Conservation (phyloP, 2,797 vertebrate species). For the Paramormyrops hopkinsi region DNA sequence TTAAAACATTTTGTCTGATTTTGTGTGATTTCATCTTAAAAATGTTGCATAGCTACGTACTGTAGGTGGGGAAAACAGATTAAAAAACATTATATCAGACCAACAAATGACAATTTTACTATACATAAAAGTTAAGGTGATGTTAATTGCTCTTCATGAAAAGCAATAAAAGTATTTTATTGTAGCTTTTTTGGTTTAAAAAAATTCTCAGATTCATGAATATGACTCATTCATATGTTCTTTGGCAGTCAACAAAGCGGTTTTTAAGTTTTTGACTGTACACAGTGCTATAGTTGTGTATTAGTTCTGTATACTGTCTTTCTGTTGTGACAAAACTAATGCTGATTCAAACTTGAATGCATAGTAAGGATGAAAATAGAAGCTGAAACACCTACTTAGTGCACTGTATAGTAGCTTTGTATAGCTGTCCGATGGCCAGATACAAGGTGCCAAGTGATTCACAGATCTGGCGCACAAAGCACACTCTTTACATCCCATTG, state of each 20-base stretch:
- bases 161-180: neutral
- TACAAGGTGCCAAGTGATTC: neutral
- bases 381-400: neutral
- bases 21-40: neutral
- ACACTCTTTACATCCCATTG: neutral
- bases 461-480: neutral
- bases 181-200: neutral
- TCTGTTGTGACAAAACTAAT: neutral
- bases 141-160: neutral
- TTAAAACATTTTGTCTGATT: neutral
- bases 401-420: neutral
- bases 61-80: neutral
- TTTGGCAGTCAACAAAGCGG: neutral
- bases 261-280: neutral
- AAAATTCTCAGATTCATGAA: neutral
- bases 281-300: neutral
- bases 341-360: neutral
- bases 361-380: neutral
- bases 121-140: neutral
- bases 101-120: neutral
- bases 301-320: neutral
- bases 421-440: neutral
- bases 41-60: neutral
- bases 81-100: neutral
- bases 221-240: neutral